Conservation (phyloP, 2,797 vertebrate species). For the Melanitta fusca region DNA sequence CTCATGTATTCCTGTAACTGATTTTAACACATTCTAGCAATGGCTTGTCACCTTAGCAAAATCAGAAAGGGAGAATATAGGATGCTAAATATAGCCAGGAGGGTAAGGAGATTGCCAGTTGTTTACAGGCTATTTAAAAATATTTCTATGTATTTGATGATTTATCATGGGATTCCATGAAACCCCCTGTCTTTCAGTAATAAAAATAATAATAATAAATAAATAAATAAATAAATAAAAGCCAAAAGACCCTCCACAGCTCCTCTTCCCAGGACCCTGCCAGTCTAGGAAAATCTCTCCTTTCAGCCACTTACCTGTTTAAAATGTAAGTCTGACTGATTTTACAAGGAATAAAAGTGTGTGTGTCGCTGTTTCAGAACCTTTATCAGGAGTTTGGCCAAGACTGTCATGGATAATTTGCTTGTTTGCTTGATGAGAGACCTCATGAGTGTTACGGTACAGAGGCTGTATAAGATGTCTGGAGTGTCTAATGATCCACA, state of each 20-base stretch:
- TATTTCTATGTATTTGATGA: not conserved
- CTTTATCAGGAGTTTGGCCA: conserved; percentile 27
- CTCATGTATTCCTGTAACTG: not conserved
- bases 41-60: conserved; percentile 10
- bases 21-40: conserved; percentile 1
- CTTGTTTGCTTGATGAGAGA: conserved; percentile 32
- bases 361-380: conserved; percentile 40
- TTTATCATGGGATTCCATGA: not conserved
- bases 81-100: not conserved
- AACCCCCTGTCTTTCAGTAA: not conserved
- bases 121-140: not conserved
- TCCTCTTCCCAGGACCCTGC: not conserved
- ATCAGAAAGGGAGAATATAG: not conserved
- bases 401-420: conserved; percentile 14
- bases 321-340: conserved; percentile 11
- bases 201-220: not conserved
- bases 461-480: not conserved
- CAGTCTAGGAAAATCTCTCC: conserved; percentile 7
- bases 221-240: not conserved
- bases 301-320: not conserved
- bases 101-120: not conserved
- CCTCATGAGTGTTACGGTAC: accelerated
- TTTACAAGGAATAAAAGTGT: conserved; percentile 8
- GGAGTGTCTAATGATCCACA: not conserved
- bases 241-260: not conserved